A percentile compares a stretch with the other conserved stretches of the same genome.
phyloP scores from a whole-genome alignment of 2,797 vertebrate genomes.

The Paramormyrops hopkinsi region DNA sequence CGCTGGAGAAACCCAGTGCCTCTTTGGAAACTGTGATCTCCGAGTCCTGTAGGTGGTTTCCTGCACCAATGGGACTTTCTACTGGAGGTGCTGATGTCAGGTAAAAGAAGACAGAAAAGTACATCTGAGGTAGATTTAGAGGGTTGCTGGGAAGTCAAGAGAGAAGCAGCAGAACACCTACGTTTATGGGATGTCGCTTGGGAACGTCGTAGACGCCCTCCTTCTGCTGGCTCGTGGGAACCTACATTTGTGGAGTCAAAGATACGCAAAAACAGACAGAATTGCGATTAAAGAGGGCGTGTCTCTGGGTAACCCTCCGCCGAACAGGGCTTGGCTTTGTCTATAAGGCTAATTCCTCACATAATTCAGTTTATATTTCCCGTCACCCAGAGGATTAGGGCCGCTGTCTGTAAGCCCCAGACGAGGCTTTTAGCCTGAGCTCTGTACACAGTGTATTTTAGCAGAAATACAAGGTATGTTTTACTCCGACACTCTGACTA shows the following conservation, averaged over 20 bases:
- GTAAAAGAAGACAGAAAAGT: not conserved
- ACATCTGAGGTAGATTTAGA: not conserved
- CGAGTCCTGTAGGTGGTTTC: not conserved
- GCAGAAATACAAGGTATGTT: not conserved
- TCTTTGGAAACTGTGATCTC: not conserved
- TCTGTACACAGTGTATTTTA: not conserved
- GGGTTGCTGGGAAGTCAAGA: not conserved
- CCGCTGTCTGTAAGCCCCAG: not conserved
- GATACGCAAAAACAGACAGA: constrained; percentile 45
- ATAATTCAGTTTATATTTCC: not conserved
- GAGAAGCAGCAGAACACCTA: constrained; percentile 60
- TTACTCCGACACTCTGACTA: not conserved
- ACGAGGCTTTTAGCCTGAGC: not conserved
- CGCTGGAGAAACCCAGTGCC: not conserved
- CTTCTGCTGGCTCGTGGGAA: constrained; percentile 99
- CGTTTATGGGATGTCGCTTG: constrained; percentile 99
- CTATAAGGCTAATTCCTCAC: not conserved
- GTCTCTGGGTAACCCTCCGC: not conserved
- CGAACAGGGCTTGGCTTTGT: not conserved
- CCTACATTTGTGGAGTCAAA: constrained; percentile 64
- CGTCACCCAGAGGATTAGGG: not conserved
- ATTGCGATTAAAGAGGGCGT: not conserved
- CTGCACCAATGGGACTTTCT: not conserved
- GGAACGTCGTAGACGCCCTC: constrained; percentile 99
- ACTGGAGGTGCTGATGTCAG: not conserved